A percentile compares a stretch with the other conserved stretches of the same genome.
phyloP scores from a whole-genome alignment of 2,113 vertebrate species.

The Petromus typicus region DNA sequence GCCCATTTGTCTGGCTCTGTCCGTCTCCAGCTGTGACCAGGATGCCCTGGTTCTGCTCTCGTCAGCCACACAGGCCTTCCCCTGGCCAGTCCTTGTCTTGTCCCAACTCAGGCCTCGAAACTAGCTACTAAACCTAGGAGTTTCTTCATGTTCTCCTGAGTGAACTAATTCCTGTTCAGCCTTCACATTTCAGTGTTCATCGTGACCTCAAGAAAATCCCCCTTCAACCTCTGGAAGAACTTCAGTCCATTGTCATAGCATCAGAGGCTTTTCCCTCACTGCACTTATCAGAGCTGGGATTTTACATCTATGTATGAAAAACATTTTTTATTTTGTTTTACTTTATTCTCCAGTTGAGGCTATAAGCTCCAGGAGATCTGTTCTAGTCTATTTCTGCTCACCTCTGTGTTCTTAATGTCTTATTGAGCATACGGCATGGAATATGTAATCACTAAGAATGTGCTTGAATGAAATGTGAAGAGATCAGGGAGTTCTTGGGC shows the following conservation, averaged over 20 bases:
- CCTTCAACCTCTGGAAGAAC: background rate
- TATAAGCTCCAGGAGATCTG: background rate
- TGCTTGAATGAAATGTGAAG: background rate
- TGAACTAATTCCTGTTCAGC: background rate
- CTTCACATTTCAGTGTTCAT: background rate
- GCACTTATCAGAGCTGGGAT: background rate
- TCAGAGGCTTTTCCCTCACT: background rate
- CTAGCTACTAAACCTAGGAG: background rate
- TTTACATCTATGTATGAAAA: background rate
- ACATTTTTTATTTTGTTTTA: conserved; percentile 32
- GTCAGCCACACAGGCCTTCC: too few relatives aligned
- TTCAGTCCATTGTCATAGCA: background rate
- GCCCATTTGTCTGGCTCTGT: background rate
- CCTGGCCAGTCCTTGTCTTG: background rate
- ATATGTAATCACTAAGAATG: background rate
- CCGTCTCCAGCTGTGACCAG: background rate
- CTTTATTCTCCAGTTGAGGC: background rate
- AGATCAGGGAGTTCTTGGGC: background rate
- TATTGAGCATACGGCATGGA: background rate
- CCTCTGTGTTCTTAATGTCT: background rate
- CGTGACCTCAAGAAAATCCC: conserved; percentile 25
- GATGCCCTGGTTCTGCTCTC: background rate
- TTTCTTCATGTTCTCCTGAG: conserved; percentile 20
- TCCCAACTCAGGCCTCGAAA: background rate
- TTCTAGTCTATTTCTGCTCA: background rate